These are phyloP conservation scores for Dynastes hyllus DNA, from an alignment of 2,888 invertebrate genomes.

Conservation along the genomic window DNA sequence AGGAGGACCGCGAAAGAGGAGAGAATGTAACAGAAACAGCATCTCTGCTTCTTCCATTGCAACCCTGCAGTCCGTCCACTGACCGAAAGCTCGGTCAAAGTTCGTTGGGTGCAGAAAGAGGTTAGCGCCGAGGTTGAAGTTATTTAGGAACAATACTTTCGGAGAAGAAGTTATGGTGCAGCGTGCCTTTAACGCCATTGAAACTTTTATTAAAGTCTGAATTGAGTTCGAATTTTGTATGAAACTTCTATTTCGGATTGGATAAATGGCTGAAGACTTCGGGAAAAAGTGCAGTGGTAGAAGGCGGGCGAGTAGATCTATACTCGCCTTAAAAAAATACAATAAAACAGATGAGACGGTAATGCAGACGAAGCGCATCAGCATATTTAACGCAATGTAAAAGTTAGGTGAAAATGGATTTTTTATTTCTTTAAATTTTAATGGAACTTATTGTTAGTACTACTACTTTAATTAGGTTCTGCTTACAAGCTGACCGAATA, in stretches of 20 bases:
- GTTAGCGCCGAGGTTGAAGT: conserved; percentile 13
- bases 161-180: conserved; percentile 28
- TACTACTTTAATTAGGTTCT: no score
- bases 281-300: no score
- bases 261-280: conserved; percentile 15
- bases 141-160: conserved; percentile 43
- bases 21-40: conserved; percentile 9
- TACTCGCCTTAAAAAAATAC: no score
- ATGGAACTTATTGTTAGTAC: no score
- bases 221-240: conserved; percentile 17
- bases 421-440: no score
- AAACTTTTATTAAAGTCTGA: conserved; percentile 45
- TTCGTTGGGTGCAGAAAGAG: neutral
- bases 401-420: no score
- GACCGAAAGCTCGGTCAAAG: conserved; percentile 6
- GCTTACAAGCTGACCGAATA: no score
- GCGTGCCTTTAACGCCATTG: conserved; percentile 25
- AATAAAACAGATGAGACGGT: no score
- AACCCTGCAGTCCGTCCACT: neutral
- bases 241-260: conserved; percentile 34
- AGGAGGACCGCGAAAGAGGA: neutral
- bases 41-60: neutral
- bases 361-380: no score
- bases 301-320: no score
- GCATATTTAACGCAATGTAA: no score